These are phyloP conservation scores for Sebastes hubbsi DNA, from an alignment of 2,797 vertebrate species.

Conservation along the genomic window DNA sequence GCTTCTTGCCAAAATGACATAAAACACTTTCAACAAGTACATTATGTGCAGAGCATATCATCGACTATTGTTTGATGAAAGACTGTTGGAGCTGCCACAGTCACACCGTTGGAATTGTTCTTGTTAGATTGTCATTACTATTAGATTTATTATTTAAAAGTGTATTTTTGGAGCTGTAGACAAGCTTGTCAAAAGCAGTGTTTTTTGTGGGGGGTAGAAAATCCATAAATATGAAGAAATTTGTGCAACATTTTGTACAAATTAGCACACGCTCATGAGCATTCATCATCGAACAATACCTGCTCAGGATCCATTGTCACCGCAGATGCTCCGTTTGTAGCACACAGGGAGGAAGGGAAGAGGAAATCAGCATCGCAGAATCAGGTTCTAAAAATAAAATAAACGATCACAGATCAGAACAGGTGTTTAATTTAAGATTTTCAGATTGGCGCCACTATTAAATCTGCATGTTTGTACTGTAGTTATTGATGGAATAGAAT, in stretches of 20 bases:
- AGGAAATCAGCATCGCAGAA: background rate
- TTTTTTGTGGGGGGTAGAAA: background rate
- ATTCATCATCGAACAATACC: slow-evolving; percentile 14
- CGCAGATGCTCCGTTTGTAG: slow-evolving; percentile 18
- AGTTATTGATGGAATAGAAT: background rate
- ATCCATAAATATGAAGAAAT: background rate
- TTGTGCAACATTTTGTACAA: slow-evolving; percentile 1
- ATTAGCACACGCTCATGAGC: slow-evolving; percentile 12
- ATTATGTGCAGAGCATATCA: slow-evolving; percentile 45
- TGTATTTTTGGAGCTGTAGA: background rate
- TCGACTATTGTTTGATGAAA: slow-evolving; percentile 40
- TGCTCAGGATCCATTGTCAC: slow-evolving; percentile 7
- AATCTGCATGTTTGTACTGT: background rate
- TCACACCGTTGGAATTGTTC: background rate
- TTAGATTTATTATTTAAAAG: slow-evolving; percentile 10
- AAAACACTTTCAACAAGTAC: slow-evolving; percentile 45
- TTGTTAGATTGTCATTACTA: slow-evolving; percentile 7
- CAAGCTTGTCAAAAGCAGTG: background rate
- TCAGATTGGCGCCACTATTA: background rate
- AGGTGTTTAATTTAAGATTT: background rate
- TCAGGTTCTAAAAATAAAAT: background rate
- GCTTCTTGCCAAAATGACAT: slow-evolving; percentile 24
- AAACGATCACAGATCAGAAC: background rate
- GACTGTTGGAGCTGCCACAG: slow-evolving; percentile 1
- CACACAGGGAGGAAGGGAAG: background rate